These are phyloP conservation scores for Catharus bicknelli DNA, from an alignment of 2,113 vertebrate species.

Conservation along the genomic window DNA sequence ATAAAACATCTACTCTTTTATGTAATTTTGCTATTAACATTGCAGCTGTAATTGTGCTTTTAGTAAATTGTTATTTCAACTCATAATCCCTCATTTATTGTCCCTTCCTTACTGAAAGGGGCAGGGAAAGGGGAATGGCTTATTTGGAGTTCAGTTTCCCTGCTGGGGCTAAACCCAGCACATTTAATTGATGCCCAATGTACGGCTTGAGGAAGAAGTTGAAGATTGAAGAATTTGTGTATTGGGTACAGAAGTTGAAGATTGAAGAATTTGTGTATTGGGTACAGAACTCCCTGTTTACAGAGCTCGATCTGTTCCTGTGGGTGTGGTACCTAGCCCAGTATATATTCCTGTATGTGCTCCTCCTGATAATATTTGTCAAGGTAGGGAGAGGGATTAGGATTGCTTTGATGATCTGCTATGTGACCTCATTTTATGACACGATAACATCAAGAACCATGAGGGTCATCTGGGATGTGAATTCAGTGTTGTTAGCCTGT, in stretches of 20 bases:
- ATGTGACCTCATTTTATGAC: neutral
- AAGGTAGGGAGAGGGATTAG: neutral
- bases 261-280: neutral
- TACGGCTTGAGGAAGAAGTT: neutral
- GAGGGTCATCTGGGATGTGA: neutral
- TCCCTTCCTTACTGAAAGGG: neutral
- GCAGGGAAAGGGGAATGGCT: accelerated
- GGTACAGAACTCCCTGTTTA: neutral
- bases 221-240: neutral
- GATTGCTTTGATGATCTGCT: neutral
- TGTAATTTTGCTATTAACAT: neutral
- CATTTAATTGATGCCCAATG: neutral
- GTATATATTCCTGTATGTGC: neutral
- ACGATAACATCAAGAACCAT: neutral
- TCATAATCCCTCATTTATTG: neutral
- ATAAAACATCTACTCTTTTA: neutral
- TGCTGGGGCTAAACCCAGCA: neutral
- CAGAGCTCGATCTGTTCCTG: accelerated
- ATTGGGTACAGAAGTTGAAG: neutral
- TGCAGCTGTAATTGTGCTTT: neutral
- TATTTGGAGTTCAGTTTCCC: neutral
- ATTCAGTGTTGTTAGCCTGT: neutral
- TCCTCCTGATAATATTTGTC: neutral
- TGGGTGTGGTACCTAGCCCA: neutral
- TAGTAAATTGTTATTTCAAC: neutral